Conservation (phyloP, 2,888 invertebrate genomes). For the Diarsia brunnea region DNA sequence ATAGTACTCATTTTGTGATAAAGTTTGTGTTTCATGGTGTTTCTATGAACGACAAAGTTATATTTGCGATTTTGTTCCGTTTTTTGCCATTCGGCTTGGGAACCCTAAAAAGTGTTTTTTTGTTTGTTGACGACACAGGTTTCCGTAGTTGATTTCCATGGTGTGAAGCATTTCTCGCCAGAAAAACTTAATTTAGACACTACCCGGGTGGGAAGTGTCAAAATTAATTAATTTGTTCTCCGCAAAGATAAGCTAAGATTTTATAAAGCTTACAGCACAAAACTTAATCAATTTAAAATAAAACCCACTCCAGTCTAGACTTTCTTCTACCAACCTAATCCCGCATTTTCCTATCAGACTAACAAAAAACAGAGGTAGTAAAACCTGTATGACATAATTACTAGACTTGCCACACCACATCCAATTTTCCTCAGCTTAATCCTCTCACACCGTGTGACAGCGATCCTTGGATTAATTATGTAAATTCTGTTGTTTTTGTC, state of each 20-base stretch:
- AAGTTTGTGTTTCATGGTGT: too few relatives aligned
- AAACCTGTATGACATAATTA: conserved; percentile 36
- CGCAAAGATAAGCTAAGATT: neutral
- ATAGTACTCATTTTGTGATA: too few relatives aligned
- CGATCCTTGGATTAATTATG: conserved; percentile 82
- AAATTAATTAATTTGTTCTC: too few relatives aligned
- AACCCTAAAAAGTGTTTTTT: neutral
- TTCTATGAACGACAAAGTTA: too few relatives aligned
- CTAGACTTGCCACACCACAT: conserved; percentile 75
- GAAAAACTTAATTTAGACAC: neutral
- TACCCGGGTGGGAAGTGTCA: too few relatives aligned
- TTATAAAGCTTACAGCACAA: neutral
- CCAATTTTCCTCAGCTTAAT: conserved; percentile 83
- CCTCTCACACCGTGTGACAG: conserved; percentile 76
- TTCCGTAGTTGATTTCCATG: neutral
- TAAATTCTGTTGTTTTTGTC: conserved; percentile 81
- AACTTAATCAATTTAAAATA: neutral
- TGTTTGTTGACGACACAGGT: neutral
- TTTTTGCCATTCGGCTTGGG: too few relatives aligned
- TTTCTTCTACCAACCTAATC: neutral
- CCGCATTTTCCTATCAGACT: neutral
- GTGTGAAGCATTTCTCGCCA: neutral
- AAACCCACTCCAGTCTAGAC: neutral
- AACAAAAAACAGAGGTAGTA: conserved; percentile 38
- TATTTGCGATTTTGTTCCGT: too few relatives aligned